phyloP scores from a whole-genome alignment of 2,888 invertebrate genomes.

The Parapristionchus giblindavisi region DNA sequence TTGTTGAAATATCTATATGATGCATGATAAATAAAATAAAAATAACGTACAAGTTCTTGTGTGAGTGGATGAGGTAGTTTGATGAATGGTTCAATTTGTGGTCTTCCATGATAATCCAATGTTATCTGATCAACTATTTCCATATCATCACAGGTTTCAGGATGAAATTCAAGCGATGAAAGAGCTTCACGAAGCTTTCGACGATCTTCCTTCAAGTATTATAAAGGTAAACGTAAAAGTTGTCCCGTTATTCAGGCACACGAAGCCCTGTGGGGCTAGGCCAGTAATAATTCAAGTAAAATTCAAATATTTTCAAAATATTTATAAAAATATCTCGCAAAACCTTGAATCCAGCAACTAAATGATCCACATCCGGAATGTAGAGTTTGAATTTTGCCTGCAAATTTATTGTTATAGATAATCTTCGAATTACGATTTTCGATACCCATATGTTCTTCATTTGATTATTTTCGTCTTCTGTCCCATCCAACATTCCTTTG shows the following conservation, averaged over 20 bases:
- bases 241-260: too few species aligned
- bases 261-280: too few species aligned
- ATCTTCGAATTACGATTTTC: too few species aligned
- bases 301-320: background rate
- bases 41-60: constrained; percentile 19
- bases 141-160: constrained; percentile 1
- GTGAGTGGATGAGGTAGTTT: constrained; percentile 15
- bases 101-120: background rate
- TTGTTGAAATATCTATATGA: background rate
- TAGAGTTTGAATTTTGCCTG: constrained; percentile 9
- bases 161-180: constrained; percentile 9
- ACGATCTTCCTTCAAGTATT: background rate
- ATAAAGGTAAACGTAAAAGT: too few species aligned
- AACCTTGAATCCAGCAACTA: constrained; percentile 6
- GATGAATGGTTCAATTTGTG: constrained; percentile 6
- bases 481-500: constrained; percentile 13
- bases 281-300: background rate
- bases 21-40: background rate
- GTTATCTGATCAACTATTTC: constrained; percentile 14
- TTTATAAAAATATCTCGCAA: background rate
- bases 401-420: too few species aligned
- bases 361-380: constrained; percentile 6
- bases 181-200: constrained; percentile 8
- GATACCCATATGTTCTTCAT: background rate
- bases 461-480: constrained; percentile 10